phyloP scores from a whole-genome alignment of 2,797 vertebrate species.

The Enteromius treurensis region DNA sequence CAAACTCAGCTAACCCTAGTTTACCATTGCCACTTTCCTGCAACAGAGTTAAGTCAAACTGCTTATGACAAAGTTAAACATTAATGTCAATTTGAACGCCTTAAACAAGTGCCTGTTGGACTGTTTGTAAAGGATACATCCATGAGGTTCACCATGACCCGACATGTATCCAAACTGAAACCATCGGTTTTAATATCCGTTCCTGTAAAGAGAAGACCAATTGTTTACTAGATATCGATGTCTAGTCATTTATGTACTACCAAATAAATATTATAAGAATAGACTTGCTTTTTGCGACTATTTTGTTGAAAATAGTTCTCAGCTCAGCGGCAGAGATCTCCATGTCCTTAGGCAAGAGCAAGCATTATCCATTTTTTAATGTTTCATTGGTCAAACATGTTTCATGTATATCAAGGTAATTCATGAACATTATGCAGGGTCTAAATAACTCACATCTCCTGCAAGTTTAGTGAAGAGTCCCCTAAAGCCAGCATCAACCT shows the following conservation, averaged over 20 bases:
- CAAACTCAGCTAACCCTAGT: constrained; percentile 62
- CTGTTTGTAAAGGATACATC: constrained; percentile 75
- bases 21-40: constrained; percentile 63
- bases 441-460: constrained; percentile 75
- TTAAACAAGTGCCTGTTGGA: background rate
- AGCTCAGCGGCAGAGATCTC: constrained; percentile 83
- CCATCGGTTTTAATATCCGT: constrained; percentile 72
- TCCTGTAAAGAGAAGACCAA: constrained; percentile 62
- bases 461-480: constrained; percentile 80
- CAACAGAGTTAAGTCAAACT: constrained; percentile 42
- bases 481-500: constrained; percentile 79
- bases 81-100: background rate
- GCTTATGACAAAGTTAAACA: background rate
- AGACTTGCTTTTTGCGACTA: constrained; percentile 81
- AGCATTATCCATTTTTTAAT: background rate
- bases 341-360: constrained; percentile 73
- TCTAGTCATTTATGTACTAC: too few species aligned
- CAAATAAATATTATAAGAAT: background rate
- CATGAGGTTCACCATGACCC: constrained; percentile 75
- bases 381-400: background rate
- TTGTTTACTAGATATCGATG: background rate
- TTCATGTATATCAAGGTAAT: background rate
- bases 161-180: constrained; percentile 72
- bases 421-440: background rate
- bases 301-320: constrained; percentile 78